Conservation (phyloP, 2,888 invertebrate genomes). For the Andrena chrysosceles region DNA sequence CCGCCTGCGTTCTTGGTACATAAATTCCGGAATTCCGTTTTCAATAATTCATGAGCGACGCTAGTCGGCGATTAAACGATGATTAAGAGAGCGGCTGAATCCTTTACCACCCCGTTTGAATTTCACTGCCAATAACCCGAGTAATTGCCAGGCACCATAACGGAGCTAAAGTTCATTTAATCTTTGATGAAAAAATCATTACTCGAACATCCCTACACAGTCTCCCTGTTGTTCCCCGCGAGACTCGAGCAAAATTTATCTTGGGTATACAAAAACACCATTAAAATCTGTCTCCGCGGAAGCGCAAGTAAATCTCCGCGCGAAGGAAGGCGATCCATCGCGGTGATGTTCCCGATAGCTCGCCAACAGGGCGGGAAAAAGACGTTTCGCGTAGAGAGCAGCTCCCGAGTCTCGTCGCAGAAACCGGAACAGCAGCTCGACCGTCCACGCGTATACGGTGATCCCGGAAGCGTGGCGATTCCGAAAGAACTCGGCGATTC, state of each 20-base stretch:
- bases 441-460: constrained; percentile 14
- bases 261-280: neutral
- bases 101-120: constrained; percentile 8
- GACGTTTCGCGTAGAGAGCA: constrained; percentile 12
- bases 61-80: constrained; percentile 29
- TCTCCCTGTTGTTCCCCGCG: neutral
- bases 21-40: constrained; percentile 27
- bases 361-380: neutral
- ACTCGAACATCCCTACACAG: too few species aligned
- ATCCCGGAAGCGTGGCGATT: constrained; percentile 59
- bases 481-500: constrained; percentile 24
- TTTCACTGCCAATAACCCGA: constrained; percentile 6
- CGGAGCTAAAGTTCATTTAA: neutral
- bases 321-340: constrained; percentile 58
- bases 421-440: constrained; percentile 27
- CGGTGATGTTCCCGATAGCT: constrained; percentile 69
- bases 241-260: neutral
- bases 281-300: constrained; percentile 51
- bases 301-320: constrained; percentile 70
- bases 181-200: neutral
- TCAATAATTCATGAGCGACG: constrained; percentile 39
- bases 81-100: constrained; percentile 33
- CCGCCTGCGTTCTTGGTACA: neutral
- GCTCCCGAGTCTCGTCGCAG: constrained; percentile 1
- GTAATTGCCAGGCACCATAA: constrained; percentile 17